Percentiles rank a stretch among this genome's conserved stretches.
Conservation (phyloP, 1,140 invertebrate species). For the Ridgeia piscesae region DNA sequence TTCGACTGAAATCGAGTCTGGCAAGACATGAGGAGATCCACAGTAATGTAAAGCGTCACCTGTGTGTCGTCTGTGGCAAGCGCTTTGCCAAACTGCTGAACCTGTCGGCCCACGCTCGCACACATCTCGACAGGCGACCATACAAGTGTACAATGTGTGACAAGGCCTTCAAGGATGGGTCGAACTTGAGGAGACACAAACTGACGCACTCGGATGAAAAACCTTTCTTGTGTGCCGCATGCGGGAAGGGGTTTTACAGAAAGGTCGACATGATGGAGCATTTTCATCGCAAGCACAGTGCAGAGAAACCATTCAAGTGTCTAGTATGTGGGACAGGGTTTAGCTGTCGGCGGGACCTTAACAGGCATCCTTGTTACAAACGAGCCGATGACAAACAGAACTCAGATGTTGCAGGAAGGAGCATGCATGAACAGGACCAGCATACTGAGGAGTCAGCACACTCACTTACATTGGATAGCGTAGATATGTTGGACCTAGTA, state of each 20-base stretch:
- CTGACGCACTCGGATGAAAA: not conserved
- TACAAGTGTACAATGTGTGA: not conserved
- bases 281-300: not conserved
- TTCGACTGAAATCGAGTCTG: not conserved
- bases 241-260: not conserved
- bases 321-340: not conserved
- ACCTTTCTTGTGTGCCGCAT: not conserved
- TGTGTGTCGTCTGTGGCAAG: constrained; percentile 4
- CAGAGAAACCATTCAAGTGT: not conserved
- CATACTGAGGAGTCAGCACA: not conserved
- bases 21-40: not conserved
- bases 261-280: not conserved
- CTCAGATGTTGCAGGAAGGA: not conserved
- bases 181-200: not conserved
- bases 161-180: not conserved
- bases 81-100: not conserved
- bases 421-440: not conserved
- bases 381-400: not conserved
- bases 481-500: not conserved
- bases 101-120: not conserved
- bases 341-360: not conserved
- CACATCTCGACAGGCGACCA: not conserved
- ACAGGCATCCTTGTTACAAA: not conserved
- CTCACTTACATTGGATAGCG: not conserved
- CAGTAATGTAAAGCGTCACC: constrained; percentile 6